phyloP scores from a whole-genome alignment of 2,113 vertebrate species.

The Uria lomvia region DNA sequence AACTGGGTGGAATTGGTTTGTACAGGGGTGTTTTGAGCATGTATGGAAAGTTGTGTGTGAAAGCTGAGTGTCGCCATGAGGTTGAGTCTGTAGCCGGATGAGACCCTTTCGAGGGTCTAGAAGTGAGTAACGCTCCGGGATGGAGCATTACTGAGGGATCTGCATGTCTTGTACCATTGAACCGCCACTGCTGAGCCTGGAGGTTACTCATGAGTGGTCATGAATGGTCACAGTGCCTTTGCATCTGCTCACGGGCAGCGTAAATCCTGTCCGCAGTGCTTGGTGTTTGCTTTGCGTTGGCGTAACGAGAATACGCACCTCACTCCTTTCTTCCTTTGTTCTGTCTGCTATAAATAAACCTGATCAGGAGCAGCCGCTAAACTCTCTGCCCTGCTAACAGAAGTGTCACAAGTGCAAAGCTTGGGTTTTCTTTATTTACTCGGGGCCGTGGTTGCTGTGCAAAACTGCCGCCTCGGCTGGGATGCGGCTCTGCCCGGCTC shows the following conservation, averaged over 20 bases:
- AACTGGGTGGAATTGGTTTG: not conserved
- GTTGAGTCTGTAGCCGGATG: not conserved
- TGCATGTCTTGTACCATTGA: rapidly evolving
- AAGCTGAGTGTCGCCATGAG: not conserved
- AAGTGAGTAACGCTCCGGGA: rapidly evolving
- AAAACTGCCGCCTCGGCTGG: not conserved
- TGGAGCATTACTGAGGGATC: not conserved
- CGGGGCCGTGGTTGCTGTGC: not conserved
- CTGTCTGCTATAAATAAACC: not conserved
- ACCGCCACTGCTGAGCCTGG: not conserved
- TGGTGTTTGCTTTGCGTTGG: not conserved
- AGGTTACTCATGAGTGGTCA: not conserved
- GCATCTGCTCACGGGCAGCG: rapidly evolving
- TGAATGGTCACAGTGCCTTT: not conserved
- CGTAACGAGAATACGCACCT: not conserved
- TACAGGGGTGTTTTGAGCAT: not conserved
- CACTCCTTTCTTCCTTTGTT: not conserved
- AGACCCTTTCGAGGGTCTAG: not conserved
- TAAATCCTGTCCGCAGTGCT: not conserved
- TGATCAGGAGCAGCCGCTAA: not conserved
- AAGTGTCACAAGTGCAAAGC: not conserved
- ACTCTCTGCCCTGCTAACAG: not conserved
- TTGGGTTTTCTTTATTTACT: not conserved
- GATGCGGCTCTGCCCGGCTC: not conserved
- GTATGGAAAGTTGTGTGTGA: not conserved